These are phyloP conservation scores for Nephrotoma guestfalica DNA, from an alignment of 2,888 invertebrate species.

Conservation along the genomic window DNA sequence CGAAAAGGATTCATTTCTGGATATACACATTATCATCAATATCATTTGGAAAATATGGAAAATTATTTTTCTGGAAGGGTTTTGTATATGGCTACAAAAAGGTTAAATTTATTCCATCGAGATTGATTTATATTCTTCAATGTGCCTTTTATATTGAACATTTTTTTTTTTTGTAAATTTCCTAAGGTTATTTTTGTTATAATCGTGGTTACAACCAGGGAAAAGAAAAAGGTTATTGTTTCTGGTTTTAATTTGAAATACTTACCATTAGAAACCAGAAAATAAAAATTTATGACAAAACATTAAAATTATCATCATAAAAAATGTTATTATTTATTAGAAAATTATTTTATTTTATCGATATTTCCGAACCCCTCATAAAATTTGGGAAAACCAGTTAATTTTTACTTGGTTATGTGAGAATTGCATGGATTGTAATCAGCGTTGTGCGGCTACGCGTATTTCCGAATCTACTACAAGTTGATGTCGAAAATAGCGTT, in stretches of 20 bases:
- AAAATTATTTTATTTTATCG: not conserved
- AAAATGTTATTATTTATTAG: not conserved
- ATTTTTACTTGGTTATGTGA: not conserved
- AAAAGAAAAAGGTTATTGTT: not conserved
- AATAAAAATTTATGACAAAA: not conserved
- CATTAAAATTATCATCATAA: not conserved
- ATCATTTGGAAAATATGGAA: not conserved
- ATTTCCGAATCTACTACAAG: no score
- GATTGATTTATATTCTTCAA: not conserved
- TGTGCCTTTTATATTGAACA: not conserved
- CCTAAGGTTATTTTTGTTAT: not conserved
- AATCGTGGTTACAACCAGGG: not conserved
- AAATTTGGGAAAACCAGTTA: not conserved
- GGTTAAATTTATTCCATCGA: not conserved
- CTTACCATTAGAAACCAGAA: not conserved
- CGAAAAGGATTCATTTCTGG: not conserved
- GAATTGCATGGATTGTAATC: no score
- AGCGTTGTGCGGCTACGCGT: no score
- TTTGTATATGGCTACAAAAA: not conserved
- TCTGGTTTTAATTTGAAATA: not conserved
- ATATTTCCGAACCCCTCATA: not conserved
- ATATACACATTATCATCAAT: not conserved
- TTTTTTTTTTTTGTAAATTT: not conserved
- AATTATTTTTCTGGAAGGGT: not conserved
- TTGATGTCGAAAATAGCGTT: no score